Evolutionary conservation across 1,140 invertebrate species (phyloP), one percentile per base, ranked within the genome.

Genomic region (Drosophila guanche): DNA sequence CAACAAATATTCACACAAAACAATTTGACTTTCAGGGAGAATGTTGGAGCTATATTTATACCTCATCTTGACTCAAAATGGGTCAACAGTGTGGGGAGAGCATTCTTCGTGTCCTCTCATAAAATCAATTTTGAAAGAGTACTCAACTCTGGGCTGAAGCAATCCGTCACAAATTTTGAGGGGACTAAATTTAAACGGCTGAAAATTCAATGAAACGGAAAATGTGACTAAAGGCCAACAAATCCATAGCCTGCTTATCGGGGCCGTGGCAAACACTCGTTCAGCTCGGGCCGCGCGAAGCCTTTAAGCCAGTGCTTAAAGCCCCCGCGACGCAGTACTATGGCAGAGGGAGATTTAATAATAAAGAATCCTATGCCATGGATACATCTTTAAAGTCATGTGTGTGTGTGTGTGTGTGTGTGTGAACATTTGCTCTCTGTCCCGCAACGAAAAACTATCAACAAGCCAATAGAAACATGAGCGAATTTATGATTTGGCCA

Each of bases 181-280:
- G 43, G 47, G 61, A 69, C 83, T 86, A 86, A 81, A 88, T 81
- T 86, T 86, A 88, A 88, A 88, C 68, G 4, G 81, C 45, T 29
- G 42, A 75, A 53, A 48, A 40, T 42, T 48, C 81, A 86, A 65
- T 86, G 73, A 70, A 75, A 59, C 48, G 81, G 81, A 86, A 86
- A 86, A 81, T 88, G 77, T 88, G 71, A 74, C 66, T 73, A 60
- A 43, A 65, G 83, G 58, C 68, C 65, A 55, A 78, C 68, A 70
- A 75, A 67, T 75, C 83, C 63, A 81, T 81, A 81, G 77, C 77
- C 50, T 40, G 81, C 81, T 86, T 86, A 86, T 86, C 81, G 68
- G 83, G 60, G 65, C 58, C 42, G 57, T 14, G 61, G 59, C 69
- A 54, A 72, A 67, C 73, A 63, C 73, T 76, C 70, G 70, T 23